These are phyloP conservation scores for Ailuropoda melanoleuca DNA, from an alignment of 2,113 vertebrate genomes.

Conservation along the genomic window DNA sequence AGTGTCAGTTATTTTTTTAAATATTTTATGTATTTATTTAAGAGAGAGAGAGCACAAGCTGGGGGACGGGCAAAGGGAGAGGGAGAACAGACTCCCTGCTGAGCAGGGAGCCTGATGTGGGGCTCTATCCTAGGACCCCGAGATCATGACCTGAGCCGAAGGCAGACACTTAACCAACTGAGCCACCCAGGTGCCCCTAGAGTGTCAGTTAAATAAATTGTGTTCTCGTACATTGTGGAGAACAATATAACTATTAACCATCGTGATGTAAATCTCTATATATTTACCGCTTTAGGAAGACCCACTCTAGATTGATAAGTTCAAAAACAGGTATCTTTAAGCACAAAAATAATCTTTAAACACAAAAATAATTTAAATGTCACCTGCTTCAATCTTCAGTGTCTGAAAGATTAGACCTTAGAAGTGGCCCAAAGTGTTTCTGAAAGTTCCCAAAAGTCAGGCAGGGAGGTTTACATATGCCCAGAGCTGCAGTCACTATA, in stretches of 20 bases:
- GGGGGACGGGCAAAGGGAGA: background rate
- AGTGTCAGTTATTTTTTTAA: background rate
- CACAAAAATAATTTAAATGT: conserved; percentile 34
- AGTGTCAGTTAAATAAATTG: background rate
- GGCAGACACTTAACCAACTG: background rate
- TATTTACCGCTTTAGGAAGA: background rate
- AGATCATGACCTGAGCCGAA: background rate
- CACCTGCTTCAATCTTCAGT: background rate
- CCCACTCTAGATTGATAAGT: background rate
- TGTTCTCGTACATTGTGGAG: background rate
- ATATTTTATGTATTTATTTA: background rate
- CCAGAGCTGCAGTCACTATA: background rate
- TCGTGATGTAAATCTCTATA: background rate
- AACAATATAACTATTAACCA: background rate
- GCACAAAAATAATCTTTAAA: background rate
- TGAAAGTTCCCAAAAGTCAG: background rate
- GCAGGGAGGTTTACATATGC: background rate
- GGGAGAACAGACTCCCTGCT: background rate
- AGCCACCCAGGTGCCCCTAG: background rate
- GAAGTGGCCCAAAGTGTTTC: background rate
- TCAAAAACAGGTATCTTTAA: background rate
- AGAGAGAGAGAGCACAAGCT: too few species aligned
- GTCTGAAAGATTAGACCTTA: background rate
- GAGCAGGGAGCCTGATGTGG: background rate
- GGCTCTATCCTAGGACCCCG: background rate